These are phyloP conservation scores for Rhagologus leucostigma DNA, from an alignment of 2,113 vertebrate species.

Conservation along the genomic window DNA sequence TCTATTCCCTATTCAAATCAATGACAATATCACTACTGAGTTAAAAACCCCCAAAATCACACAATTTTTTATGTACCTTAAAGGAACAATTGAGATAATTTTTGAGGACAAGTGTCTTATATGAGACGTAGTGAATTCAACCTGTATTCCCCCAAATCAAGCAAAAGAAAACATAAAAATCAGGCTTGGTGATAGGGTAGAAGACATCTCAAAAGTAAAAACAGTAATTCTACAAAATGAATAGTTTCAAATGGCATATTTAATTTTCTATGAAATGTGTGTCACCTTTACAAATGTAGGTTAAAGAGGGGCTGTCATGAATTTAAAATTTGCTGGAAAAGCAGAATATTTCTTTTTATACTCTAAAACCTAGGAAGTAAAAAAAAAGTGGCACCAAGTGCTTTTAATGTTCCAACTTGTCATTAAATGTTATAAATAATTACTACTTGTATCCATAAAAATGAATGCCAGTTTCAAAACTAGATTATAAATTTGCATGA, in stretches of 20 bases:
- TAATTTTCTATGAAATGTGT: background rate
- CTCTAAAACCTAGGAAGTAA: background rate
- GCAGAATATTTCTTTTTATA: background rate
- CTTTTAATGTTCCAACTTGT: background rate
- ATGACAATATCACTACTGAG: background rate
- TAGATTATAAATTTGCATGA: background rate
- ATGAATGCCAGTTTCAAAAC: background rate
- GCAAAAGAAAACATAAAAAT: background rate
- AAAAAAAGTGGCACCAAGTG: background rate
- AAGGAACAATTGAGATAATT: background rate
- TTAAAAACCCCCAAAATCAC: fast-evolving
- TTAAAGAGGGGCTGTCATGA: background rate
- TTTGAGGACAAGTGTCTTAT: background rate
- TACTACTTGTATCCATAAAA: background rate
- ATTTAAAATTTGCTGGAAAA: background rate
- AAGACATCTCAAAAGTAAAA: background rate
- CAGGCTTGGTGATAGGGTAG: background rate
- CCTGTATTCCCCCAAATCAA: fast-evolving
- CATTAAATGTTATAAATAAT: background rate
- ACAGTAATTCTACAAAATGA: background rate
- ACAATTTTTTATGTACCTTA: background rate
- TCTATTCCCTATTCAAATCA: background rate
- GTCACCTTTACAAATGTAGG: background rate
- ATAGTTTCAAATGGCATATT: background rate
- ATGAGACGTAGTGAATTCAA: background rate